Evolutionary conservation across 1,140 invertebrate genomes (phyloP).

Genomic region (Drosophila azteca): DNA sequence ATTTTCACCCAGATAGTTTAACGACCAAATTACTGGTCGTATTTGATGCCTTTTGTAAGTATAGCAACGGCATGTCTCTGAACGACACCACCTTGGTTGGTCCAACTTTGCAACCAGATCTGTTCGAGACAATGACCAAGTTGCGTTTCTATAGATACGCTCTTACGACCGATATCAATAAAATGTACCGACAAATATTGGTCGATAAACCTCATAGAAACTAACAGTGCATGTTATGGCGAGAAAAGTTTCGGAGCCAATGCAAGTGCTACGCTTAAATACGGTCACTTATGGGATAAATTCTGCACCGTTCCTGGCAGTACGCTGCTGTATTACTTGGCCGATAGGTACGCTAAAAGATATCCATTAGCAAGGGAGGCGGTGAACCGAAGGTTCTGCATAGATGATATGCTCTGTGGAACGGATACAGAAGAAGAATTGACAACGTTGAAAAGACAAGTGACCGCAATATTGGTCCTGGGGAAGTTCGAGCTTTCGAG

Average conservation of each 20-base stretch:
- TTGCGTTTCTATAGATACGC: neutral
- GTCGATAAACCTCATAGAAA: conserved; percentile 36
- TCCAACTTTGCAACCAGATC: conserved; percentile 7
- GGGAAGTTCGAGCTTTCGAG: too few relatives aligned
- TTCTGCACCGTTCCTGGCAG: conserved; percentile 1
- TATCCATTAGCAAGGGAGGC: neutral
- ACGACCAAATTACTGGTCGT: too few relatives aligned
- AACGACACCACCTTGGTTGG: conserved; percentile 1
- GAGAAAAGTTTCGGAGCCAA: conserved; percentile 38
- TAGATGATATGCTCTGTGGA: conserved; percentile 10
- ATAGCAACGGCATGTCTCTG: neutral
- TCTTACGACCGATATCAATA: conserved; percentile 7
- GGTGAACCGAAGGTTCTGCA: neutral
- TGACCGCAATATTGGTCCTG: too few relatives aligned
- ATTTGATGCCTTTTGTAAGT: too few relatives aligned
- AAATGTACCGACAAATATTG: conserved; percentile 74
- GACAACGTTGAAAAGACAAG: too few relatives aligned
- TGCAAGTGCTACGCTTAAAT: conserved; percentile 27
- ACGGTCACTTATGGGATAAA: conserved; percentile 75
- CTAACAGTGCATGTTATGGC: conserved; percentile 83
- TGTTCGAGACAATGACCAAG: neutral
- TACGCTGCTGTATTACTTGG: neutral
- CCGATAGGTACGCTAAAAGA: neutral
- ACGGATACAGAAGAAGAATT: neutral
- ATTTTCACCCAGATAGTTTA: too few relatives aligned